A percentile compares a stretch with the other conserved stretches of the same genome.
These are phyloP conservation scores for Ommatoiulus sabulosus DNA, from an alignment of 2,888 invertebrate genomes.

Conservation along the genomic window DNA sequence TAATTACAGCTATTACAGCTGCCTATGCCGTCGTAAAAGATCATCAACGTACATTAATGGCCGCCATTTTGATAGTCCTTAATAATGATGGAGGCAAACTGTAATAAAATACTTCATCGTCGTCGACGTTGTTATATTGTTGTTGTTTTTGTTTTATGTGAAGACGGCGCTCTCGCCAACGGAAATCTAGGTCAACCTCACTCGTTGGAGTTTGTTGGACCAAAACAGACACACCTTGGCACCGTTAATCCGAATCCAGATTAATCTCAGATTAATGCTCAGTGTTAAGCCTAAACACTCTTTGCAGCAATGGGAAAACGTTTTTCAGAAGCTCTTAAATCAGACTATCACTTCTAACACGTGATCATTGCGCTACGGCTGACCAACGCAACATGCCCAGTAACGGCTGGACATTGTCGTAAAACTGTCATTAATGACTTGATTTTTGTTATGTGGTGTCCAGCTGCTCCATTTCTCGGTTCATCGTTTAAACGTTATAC, in stretches of 20 bases:
- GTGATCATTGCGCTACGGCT: neutral
- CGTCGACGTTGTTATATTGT: neutral
- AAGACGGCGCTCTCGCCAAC: neutral
- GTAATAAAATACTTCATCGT: neutral
- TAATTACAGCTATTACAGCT: neutral
- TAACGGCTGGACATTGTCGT: neutral
- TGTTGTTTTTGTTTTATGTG: neutral
- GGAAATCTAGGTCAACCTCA: neutral
- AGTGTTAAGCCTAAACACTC: neutral
- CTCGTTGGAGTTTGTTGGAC: neutral
- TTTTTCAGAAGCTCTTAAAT: neutral
- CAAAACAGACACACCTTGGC: neutral
- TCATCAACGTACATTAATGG: neutral
- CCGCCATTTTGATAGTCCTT: neutral
- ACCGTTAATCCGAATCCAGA: neutral
- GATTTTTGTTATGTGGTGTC: neutral
- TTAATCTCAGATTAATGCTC: neutral
- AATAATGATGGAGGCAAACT: neutral
- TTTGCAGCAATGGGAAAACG: neutral
- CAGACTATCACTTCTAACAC: neutral
- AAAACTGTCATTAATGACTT: neutral
- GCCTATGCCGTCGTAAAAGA: neutral
- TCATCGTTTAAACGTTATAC: neutral
- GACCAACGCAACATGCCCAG: neutral
- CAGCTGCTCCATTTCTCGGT: neutral